These are phyloP conservation scores for Dendrolimus kikuchii DNA, from an alignment of 1,140 invertebrate genomes.

Conservation along the genomic window DNA sequence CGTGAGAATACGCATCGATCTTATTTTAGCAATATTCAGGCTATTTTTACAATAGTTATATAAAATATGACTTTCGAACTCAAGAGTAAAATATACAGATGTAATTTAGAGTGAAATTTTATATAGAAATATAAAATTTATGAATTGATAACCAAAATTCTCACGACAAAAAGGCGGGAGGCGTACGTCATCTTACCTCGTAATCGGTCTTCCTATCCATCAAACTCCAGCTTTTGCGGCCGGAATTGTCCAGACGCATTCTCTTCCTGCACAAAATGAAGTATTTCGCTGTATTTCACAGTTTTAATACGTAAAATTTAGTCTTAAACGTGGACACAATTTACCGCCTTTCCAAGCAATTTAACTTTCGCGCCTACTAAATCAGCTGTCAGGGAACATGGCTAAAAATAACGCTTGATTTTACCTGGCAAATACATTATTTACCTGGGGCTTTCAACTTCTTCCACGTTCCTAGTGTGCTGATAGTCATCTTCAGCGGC, in stretches of 20 bases:
- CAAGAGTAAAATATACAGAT: no score
- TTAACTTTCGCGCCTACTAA: conserved; percentile 52
- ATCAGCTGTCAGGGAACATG: conserved; percentile 57
- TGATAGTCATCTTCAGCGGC: conserved; percentile 28
- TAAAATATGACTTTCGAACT: no score
- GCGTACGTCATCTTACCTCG: conserved; percentile 31
- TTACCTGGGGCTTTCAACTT: conserved; percentile 45
- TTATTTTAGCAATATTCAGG: no score
- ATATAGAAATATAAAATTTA: no score
- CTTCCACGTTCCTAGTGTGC: conserved; percentile 24
- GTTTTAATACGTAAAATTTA: conserved; percentile 11
- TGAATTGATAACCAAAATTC: conserved; percentile 22
- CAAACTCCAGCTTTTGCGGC: conserved; percentile 53
- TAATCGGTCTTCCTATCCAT: conserved; percentile 49
- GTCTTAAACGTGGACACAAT: conserved; percentile 15
- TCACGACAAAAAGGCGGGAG: conserved; percentile 38
- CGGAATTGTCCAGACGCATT: conserved; percentile 32
- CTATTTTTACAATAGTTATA: no score
- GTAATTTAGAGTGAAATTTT: no score
- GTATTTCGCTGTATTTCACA: conserved; percentile 15
- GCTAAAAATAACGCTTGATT: conserved; percentile 8
- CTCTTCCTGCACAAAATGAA: conserved; percentile 36
- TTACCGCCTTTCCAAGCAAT: conserved; percentile 41
- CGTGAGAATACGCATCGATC: no score
- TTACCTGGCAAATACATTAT: conserved; percentile 3